Evolutionary conservation across 64 coral and sea anemone species (phyloP).

Genomic region (Actinia tenebrosa): DNA sequence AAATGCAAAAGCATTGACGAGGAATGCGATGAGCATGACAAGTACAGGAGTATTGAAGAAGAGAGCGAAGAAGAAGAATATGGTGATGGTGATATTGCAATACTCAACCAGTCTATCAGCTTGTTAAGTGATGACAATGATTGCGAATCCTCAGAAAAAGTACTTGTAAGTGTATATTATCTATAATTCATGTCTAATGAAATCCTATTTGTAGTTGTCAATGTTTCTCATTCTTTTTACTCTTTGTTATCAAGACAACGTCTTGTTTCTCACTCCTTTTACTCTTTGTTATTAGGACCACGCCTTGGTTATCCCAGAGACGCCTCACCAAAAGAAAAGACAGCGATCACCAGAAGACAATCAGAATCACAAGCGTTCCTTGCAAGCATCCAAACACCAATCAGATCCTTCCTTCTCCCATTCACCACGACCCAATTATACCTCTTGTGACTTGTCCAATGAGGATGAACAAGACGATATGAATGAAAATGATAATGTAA

Average conservation of each 20-base stretch:
- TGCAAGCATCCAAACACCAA: not conserved
- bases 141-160: not conserved
- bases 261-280: not conserved
- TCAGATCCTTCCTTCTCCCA: not conserved
- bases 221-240: not conserved
- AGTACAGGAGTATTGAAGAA: not conserved
- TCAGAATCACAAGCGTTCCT: not conserved
- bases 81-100: not conserved
- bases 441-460: not conserved
- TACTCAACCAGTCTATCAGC: slow-evolving; percentile 1
- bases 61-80: slow-evolving; percentile 13
- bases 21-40: not conserved
- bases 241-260: not conserved
- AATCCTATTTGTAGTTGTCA: too few species aligned
- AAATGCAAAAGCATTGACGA: not conserved
- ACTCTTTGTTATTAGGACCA: not conserved
- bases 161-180: not conserved
- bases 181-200: too few species aligned
- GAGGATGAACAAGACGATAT: not conserved
- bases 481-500: not conserved
- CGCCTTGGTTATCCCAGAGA: slow-evolving; percentile 19
- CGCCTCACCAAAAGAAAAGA: slow-evolving; percentile 15
- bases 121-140: slow-evolving; percentile 17
- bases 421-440: too few species aligned
- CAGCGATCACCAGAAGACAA: not conserved